A percentile compares a stretch with the other conserved stretches of the same genome.
phyloP scores from a whole-genome alignment of 2,113 vertebrate species.

The Rhombomys opimus region DNA sequence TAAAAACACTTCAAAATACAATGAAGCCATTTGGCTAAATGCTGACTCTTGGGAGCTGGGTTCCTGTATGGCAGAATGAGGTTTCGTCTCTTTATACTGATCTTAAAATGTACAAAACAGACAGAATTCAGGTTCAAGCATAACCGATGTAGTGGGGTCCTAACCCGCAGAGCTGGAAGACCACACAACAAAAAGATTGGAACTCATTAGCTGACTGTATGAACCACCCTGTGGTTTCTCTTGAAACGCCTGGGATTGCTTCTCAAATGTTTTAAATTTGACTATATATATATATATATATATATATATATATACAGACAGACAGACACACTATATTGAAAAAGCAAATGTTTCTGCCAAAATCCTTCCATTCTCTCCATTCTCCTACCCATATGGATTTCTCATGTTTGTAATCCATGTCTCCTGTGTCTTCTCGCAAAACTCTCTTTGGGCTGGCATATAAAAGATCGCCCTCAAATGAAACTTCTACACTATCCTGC shows the following conservation, averaged over 20 bases:
- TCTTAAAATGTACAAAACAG: slow-evolving; percentile 75
- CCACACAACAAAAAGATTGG: slow-evolving; percentile 79
- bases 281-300: slow-evolving; percentile 64
- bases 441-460: slow-evolving; percentile 9
- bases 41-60: slow-evolving; percentile 59
- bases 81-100: slow-evolving; percentile 8
- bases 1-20: slow-evolving; percentile 74
- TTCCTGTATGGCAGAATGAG: slow-evolving; percentile 49
- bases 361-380: slow-evolving; percentile 29
- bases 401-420: slow-evolving; percentile 56
- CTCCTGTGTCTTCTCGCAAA: slow-evolving; percentile 56
- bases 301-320: neutral
- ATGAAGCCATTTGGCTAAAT: slow-evolving; percentile 70
- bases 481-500: slow-evolving; percentile 14
- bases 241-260: slow-evolving; percentile 69
- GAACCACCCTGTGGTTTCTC: slow-evolving; percentile 70
- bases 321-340: slow-evolving; percentile 37
- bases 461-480: slow-evolving; percentile 35
- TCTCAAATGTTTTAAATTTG: slow-evolving; percentile 80
- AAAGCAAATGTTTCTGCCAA: slow-evolving; percentile 70
- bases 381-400: slow-evolving; percentile 67
- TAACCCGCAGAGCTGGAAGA: slow-evolving; percentile 66
- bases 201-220: slow-evolving; percentile 68
- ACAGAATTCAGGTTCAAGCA: slow-evolving; percentile 67
- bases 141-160: slow-evolving; percentile 66